Conservation (phyloP, 2,113 vertebrate species). For the Nematolebias whitei region DNA sequence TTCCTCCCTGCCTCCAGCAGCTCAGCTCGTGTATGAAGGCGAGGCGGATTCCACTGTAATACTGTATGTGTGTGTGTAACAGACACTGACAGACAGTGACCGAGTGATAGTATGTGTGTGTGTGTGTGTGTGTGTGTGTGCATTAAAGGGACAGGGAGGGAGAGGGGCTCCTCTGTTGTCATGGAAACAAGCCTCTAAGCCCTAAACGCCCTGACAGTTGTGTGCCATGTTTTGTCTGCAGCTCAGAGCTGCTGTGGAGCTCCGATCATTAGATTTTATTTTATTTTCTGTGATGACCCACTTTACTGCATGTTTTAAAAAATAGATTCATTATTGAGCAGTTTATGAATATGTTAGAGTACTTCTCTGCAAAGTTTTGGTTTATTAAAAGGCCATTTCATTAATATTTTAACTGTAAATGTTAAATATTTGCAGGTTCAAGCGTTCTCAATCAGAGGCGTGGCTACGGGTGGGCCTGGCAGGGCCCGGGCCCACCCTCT, state of each 20-base stretch:
- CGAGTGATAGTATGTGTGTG: constrained; percentile 40
- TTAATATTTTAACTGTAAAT: no score
- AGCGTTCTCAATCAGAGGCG: no score
- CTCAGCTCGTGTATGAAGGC: constrained; percentile 54
- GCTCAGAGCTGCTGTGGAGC: constrained; percentile 39
- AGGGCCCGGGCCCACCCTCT: no score
- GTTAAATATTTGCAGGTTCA: no score
- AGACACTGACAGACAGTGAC: constrained; percentile 46
- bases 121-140: constrained; percentile 17
- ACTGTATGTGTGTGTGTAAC: constrained; percentile 47
- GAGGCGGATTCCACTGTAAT: constrained; percentile 66
- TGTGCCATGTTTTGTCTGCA: constrained; percentile 74
- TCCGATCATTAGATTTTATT: constrained; percentile 2
- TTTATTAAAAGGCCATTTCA: no score
- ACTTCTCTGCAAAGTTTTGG: neutral
- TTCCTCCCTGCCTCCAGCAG: constrained; percentile 46
- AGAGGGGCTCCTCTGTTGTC: constrained; percentile 86
- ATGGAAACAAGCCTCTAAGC: constrained; percentile 89
- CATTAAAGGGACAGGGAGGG: constrained; percentile 42
- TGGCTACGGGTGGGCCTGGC: no score
- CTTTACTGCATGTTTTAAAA: neutral
- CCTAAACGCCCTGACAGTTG: constrained; percentile 82
- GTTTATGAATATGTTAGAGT: neutral
- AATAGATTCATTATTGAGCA: neutral
- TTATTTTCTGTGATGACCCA: neutral